A percentile compares a stretch with the other conserved stretches of the same genome.
These are phyloP conservation scores for Mylabris sibirica DNA, from an alignment of 2,888 invertebrate genomes.

Conservation along the genomic window DNA sequence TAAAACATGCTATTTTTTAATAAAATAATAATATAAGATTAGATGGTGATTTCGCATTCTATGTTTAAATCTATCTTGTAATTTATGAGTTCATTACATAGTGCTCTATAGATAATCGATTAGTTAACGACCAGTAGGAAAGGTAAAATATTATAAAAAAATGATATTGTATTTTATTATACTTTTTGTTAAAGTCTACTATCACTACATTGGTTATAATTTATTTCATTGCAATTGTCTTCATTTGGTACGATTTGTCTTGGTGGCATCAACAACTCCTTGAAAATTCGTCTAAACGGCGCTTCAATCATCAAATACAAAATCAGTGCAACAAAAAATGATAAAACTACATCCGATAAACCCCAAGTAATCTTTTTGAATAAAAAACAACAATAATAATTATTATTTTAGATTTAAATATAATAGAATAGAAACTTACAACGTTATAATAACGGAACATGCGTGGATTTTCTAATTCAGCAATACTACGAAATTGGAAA, in stretches of 20 bases:
- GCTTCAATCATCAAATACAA: slow-evolving; percentile 1
- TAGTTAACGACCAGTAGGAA: no score
- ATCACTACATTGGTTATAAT: background rate
- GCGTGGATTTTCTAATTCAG: slow-evolving; percentile 30
- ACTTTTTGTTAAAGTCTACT: slow-evolving; percentile 34
- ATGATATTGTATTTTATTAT: slow-evolving; percentile 47
- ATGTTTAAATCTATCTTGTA: no score
- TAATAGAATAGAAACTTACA: background rate
- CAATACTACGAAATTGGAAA: slow-evolving; percentile 64
- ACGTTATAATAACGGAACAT: slow-evolving; percentile 44
- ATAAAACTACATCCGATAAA: background rate
- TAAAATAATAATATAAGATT: no score
- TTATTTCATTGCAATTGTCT: background rate
- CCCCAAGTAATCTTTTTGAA: background rate
- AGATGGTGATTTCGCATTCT: no score
- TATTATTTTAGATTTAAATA: no score
- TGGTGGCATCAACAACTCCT: slow-evolving; percentile 66
- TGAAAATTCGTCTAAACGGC: slow-evolving; percentile 64
- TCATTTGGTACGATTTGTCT: slow-evolving; percentile 65
- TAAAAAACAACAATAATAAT: background rate
- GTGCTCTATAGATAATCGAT: no score
- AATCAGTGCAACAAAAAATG: background rate
- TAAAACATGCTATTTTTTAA: no score
- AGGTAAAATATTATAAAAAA: no score
- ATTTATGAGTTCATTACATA: no score